Conservation (phyloP, 2,888 invertebrate genomes). For the Bellardia bayeri region DNA sequence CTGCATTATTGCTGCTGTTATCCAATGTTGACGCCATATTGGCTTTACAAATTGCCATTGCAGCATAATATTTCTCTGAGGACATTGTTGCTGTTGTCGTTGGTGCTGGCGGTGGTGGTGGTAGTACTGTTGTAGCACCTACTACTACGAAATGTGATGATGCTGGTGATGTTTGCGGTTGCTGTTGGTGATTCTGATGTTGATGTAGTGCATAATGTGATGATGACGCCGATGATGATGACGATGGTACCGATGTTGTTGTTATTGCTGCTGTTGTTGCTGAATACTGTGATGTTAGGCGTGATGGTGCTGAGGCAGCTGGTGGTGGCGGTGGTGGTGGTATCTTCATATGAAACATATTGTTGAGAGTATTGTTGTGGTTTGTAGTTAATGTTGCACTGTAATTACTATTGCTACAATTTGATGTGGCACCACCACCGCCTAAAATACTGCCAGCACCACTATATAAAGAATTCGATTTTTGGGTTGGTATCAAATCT, state of each 20-base stretch:
- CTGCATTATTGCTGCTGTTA: slow-evolving; percentile 72
- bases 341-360: slow-evolving; percentile 84
- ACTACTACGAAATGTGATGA: slow-evolving; percentile 51
- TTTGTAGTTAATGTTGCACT: slow-evolving; percentile 78
- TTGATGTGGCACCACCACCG: slow-evolving; percentile 61
- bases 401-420: slow-evolving; percentile 77
- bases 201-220: slow-evolving; percentile 71
- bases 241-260: slow-evolving; percentile 70
- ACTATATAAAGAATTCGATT: slow-evolving; percentile 81
- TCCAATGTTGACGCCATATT: slow-evolving; percentile 78
- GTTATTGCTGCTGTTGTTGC: slow-evolving; percentile 66
- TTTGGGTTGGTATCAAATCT: slow-evolving; percentile 83
- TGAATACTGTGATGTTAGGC: slow-evolving; percentile 59
- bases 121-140: slow-evolving; percentile 57
- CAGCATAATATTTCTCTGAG: slow-evolving; percentile 89
- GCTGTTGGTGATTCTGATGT: slow-evolving; percentile 79
- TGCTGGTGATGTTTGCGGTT: slow-evolving; percentile 80
- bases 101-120: slow-evolving; percentile 63
- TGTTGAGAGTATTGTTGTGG: slow-evolving; percentile 83
- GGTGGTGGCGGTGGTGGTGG: slow-evolving; percentile 78
- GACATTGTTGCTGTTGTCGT: slow-evolving; percentile 80
- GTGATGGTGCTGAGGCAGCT: slow-evolving; percentile 68
- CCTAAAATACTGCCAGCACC: slow-evolving; percentile 73
- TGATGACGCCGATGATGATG: slow-evolving; percentile 68
- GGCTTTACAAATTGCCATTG: slow-evolving; percentile 87